These are phyloP conservation scores for Vireo altiloquus DNA, from an alignment of 2,113 vertebrate genomes.

Conservation along the genomic window DNA sequence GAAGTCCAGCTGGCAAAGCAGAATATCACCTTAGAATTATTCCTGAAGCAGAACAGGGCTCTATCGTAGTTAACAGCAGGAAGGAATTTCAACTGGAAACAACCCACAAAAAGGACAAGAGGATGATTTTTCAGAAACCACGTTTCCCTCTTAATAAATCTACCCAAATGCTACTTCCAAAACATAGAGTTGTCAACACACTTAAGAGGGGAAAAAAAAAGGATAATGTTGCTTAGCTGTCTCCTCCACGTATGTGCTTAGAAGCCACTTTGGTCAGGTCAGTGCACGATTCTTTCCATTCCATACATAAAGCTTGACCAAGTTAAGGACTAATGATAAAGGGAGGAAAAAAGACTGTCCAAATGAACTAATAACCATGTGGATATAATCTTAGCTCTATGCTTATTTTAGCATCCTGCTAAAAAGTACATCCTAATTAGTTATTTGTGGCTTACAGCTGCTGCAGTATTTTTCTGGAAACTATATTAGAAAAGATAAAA, in stretches of 20 bases:
- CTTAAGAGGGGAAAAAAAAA: background rate
- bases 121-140: background rate
- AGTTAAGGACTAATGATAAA: background rate
- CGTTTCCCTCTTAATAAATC: slow-evolving; percentile 20
- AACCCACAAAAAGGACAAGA: slow-evolving; percentile 34
- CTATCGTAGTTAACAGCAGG: background rate
- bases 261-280: background rate
- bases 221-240: background rate
- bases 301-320: background rate
- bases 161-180: background rate
- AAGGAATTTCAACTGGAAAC: slow-evolving; percentile 34
- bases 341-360: background rate
- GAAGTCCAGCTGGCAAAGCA: background rate
- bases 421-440: background rate
- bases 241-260: background rate
- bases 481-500: background rate
- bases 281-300: background rate
- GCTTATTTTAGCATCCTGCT: background rate
- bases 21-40: background rate
- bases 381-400: background rate
- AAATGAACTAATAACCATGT: background rate
- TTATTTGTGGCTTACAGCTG: background rate
- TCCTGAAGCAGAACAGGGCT: background rate
- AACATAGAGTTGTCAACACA: slow-evolving; percentile 1
- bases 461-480: background rate